These are phyloP conservation scores for Oppia nitens DNA, from an alignment of 1,140 invertebrate genomes.

Conservation along the genomic window DNA sequence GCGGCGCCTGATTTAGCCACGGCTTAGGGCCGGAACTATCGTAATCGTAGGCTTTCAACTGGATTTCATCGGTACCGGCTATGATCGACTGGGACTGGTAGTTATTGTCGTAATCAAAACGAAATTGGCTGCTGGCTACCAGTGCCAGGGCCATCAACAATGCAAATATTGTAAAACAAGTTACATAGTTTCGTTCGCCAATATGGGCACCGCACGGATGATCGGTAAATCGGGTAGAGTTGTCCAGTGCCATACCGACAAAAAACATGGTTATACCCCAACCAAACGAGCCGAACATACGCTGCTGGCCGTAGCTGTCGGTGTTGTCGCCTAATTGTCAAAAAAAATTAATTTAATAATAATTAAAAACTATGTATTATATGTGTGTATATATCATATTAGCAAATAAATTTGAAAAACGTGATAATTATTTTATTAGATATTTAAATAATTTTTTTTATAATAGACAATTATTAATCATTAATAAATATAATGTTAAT, in stretches of 20 bases:
- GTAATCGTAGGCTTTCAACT: slow-evolving; percentile 11
- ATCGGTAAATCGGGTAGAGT: slow-evolving; percentile 67
- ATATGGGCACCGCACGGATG: slow-evolving; percentile 74
- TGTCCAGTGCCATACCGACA: slow-evolving; percentile 82
- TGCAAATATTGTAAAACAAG: slow-evolving; percentile 94
- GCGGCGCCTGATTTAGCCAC: slow-evolving; percentile 18
- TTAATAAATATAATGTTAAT: no score
- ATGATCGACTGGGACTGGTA: background rate
- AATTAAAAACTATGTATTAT: no score
- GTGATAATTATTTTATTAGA: no score
- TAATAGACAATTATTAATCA: no score
- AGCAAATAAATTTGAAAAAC: no score
- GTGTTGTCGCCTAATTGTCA: slow-evolving; percentile 49
- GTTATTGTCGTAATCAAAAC: slow-evolving; percentile 27
- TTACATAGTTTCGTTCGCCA: slow-evolving; percentile 91
- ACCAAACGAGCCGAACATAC: slow-evolving; percentile 95
- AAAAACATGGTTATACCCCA: slow-evolving; percentile 98
- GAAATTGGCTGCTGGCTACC: slow-evolving; percentile 69
- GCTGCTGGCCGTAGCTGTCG: slow-evolving; percentile 75
- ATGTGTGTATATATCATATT: no score
- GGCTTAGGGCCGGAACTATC: slow-evolving; percentile 8
- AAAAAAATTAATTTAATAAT: background rate
- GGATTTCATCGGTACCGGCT: slow-evolving; percentile 10
- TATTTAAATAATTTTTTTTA: no score
- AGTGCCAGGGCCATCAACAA: slow-evolving; percentile 89